These are phyloP conservation scores for Drosophila oshimai DNA, from an alignment of 1,140 invertebrate genomes.

Conservation along the genomic window DNA sequence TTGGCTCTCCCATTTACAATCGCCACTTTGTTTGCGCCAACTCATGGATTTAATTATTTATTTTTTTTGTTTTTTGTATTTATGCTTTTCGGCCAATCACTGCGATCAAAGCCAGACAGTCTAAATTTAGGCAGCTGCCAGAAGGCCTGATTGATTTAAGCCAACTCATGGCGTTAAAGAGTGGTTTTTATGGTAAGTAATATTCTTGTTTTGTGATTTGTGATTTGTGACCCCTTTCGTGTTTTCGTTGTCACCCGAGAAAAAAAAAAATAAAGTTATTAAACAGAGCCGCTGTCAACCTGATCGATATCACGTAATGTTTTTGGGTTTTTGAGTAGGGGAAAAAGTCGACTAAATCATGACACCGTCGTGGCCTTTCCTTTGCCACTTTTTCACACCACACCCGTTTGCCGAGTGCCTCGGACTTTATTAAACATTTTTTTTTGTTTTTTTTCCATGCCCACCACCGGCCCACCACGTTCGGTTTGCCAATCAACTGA, in stretches of 20 bases:
- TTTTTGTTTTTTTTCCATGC: not conserved
- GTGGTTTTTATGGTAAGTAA: not conserved
- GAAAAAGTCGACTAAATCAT: slow-evolving; percentile 38
- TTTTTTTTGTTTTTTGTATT: slow-evolving; percentile 15
- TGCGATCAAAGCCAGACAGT: slow-evolving; percentile 53
- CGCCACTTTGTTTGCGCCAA: slow-evolving; percentile 34
- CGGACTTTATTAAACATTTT: slow-evolving; percentile 3
- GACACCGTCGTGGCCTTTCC: slow-evolving; percentile 26
- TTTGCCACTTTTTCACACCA: slow-evolving; percentile 28
- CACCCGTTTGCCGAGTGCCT: not conserved
- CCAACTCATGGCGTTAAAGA: slow-evolving; percentile 26
- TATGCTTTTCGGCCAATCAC: slow-evolving; percentile 46
- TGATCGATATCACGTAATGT: slow-evolving; percentile 61
- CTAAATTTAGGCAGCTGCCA: slow-evolving; percentile 28
- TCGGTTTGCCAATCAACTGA: slow-evolving; percentile 44
- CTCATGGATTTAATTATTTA: slow-evolving; percentile 52
- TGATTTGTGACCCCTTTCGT: slow-evolving; percentile 5
- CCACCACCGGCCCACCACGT: slow-evolving; percentile 15
- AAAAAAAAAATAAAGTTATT: not conserved
- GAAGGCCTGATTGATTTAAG: slow-evolving; percentile 23
- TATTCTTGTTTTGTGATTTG: not conserved
- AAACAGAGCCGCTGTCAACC: slow-evolving; percentile 1
- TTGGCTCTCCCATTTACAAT: not conserved
- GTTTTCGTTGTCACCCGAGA: not conserved
- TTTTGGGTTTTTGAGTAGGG: not conserved